Evolutionary conservation across 2,113 vertebrate genomes (phyloP), one percentile per base, ranked within the genome.

Genomic region (Turnix velox): DNA sequence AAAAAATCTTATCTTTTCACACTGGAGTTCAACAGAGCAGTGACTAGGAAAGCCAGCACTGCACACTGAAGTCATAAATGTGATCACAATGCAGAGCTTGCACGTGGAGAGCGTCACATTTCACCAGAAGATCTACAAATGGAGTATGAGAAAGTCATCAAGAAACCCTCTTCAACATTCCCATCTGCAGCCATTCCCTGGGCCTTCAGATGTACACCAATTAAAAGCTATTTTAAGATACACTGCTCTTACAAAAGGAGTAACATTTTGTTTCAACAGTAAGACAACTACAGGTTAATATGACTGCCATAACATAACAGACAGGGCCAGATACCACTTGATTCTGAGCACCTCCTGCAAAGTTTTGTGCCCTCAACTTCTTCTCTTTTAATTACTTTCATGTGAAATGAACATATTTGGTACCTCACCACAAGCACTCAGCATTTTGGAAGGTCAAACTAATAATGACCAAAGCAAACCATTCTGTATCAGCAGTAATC

Each of bases 241-340:
- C 63, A 81, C n/a, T 49, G 63, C 55, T 92, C 30, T 94, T 89
- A 89, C 63, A 66, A 92, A 97, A 49, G 84, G 51, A 94, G 85
- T 89, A 93, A 59, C 77, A 61, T 83, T 93, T 90, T 76, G 72
- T 63, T 85, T 96, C 77, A 77, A 96, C 35, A 93, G 48, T 84
- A 93, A 87, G 93, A 94, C 87, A 84, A 82, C 59, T 94, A 88
- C 54, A 94, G 90, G 81, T 58, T 97, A 94, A 92, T 82, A 95
- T 4, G n/a, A 94, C 63, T 84, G 88, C 80, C 30, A 73, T 88
- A 93, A 86, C 46, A 51, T 77, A 95, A 91, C 81, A 92, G 68
- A 90, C 28, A 66, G 62, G 89, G 84, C 51, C 84, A 84, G 89
- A 90, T 91, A 90, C 69, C 5, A 0, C 59, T 49, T 25, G 51